phyloP scores from a whole-genome alignment of 2,113 vertebrate genomes.

The Caranx melampygus region DNA sequence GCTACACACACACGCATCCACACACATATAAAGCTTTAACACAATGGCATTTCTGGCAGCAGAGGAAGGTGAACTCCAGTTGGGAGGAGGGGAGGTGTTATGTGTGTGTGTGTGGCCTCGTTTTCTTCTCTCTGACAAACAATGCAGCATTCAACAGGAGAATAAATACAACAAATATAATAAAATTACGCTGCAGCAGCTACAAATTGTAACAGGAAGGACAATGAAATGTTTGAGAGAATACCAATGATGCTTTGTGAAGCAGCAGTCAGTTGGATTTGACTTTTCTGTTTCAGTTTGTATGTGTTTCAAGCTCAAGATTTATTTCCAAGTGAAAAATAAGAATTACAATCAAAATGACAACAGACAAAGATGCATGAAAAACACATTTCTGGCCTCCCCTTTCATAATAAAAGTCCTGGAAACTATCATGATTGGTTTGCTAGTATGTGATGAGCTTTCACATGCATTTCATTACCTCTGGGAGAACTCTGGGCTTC shows the following conservation, averaged over 20 bases:
- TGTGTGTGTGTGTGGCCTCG: conserved; percentile 53
- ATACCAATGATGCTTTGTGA: background rate
- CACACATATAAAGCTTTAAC: background rate
- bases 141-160: conserved; percentile 71
- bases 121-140: conserved; percentile 63
- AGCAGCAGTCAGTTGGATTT: background rate
- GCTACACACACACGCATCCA: background rate
- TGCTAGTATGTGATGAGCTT: conserved; percentile 49
- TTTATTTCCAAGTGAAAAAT: background rate
- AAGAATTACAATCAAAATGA: background rate
- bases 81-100: conserved; percentile 20
- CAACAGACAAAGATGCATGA: background rate
- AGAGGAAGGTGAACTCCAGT: conserved; percentile 51
- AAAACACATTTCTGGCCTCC: conserved; percentile 6
- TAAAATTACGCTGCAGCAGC: conserved; percentile 45
- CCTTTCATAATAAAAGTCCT: conserved; percentile 40
- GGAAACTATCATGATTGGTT: conserved; percentile 46
- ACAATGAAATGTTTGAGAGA: conserved; percentile 40
- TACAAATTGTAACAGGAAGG: conserved; percentile 62
- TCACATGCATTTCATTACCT: conserved; percentile 25
- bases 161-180: conserved; percentile 67
- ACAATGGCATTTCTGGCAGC: conserved; percentile 29
- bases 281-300: background rate
- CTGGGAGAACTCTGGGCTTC: conserved; percentile 15
- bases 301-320: background rate